These are phyloP conservation scores for Crenichthys baileyi DNA, from an alignment of 2,797 vertebrate species.

Conservation along the genomic window DNA sequence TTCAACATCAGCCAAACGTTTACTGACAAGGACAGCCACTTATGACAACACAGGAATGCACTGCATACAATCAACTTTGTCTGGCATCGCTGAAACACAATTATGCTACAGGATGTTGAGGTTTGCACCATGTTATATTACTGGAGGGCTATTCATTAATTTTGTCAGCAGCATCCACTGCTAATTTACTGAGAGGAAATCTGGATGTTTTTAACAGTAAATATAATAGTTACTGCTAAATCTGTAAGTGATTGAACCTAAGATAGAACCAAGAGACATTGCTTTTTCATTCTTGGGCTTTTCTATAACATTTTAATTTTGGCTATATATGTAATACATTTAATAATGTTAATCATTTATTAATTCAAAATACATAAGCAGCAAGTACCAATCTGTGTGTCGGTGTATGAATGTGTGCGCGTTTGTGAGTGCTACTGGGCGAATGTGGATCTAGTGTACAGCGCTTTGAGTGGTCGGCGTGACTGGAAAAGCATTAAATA, in stretches of 20 bases:
- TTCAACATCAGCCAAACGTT: constrained; percentile 5
- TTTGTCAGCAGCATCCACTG: not conserved
- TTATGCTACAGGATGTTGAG: not conserved
- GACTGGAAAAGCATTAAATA: no score
- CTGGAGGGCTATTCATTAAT: constrained; percentile 4
- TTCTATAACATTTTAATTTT: no score
- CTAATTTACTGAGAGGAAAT: not conserved
- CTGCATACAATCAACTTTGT: not conserved
- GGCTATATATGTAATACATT: no score
- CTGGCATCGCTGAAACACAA: not conserved
- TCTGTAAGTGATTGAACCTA: not conserved
- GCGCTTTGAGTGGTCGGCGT: no score
- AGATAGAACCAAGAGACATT: no score
- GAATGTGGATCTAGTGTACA: no score
- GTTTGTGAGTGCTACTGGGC: no score
- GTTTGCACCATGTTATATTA: not conserved
- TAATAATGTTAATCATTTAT: no score
- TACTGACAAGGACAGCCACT: not conserved
- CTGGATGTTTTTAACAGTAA: not conserved
- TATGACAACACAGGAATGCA: constrained; percentile 8
- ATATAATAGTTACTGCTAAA: not conserved
- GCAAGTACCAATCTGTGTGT: no score
- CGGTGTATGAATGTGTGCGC: no score
- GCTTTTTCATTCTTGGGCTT: no score
- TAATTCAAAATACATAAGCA: no score